These are phyloP conservation scores for Thymallus thymallus DNA, from an alignment of 2,113 vertebrate species.

Conservation along the genomic window DNA sequence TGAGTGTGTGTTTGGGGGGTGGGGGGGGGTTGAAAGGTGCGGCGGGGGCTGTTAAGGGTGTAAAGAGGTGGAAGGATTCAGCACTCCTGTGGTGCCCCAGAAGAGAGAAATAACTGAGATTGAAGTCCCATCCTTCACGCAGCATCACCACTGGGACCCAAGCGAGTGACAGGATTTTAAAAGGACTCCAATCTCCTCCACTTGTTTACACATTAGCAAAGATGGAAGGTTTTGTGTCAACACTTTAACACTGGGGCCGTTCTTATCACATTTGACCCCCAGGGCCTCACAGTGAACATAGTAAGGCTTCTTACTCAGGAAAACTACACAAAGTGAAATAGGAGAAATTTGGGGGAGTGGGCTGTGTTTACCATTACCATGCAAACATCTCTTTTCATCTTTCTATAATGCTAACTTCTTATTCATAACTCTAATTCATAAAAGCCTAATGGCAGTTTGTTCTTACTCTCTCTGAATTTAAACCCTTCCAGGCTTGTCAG, in stretches of 20 bases:
- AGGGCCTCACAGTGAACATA: background rate
- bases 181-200: conserved; percentile 81
- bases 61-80: too few relatives aligned
- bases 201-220: conserved; percentile 84
- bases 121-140: conserved; percentile 69
- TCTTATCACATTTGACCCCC: background rate
- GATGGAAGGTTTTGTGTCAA: conserved; percentile 58
- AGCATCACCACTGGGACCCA: conserved; percentile 82
- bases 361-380: background rate
- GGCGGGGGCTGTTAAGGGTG: too few relatives aligned
- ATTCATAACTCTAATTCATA: too few relatives aligned
- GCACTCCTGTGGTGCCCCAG: background rate
- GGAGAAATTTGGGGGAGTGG: background rate
- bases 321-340: background rate
- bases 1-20: too few relatives aligned
- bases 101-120: conserved; percentile 6
- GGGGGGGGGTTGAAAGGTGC: too few relatives aligned
- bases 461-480: too few relatives aligned
- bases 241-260: conserved; percentile 31
- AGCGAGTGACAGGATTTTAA: conserved; percentile 78
- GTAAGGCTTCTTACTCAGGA: background rate
- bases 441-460: too few relatives aligned
- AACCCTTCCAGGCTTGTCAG: too few relatives aligned
- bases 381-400: too few relatives aligned
- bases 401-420: too few relatives aligned